Conservation (phyloP, 2,113 vertebrate genomes). For the Microcebus jonahi region DNA sequence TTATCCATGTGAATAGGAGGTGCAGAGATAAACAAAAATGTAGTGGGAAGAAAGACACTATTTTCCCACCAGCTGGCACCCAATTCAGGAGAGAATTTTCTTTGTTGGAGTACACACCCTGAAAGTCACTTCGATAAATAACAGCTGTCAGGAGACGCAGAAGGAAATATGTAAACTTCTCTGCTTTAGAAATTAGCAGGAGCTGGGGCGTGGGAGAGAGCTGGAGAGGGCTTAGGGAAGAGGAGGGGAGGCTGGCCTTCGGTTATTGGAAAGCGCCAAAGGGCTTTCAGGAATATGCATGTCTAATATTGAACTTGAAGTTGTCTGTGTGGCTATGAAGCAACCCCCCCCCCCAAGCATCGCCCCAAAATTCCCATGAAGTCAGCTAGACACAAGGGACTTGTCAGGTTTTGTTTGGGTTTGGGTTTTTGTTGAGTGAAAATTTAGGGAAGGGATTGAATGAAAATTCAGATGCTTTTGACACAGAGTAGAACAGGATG, state of each 20-base stretch:
- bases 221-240: background rate
- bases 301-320: background rate
- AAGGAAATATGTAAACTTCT: background rate
- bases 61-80: too few species aligned
- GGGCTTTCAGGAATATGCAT: background rate
- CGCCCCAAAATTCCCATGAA: background rate
- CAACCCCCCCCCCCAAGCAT: background rate
- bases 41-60: background rate
- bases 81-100: background rate
- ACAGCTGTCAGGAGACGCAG: background rate
- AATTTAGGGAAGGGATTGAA: background rate
- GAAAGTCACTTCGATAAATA: background rate
- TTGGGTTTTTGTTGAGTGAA: background rate
- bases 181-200: background rate
- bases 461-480: background rate
- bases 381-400: too few species aligned
- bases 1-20: background rate
- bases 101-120: background rate
- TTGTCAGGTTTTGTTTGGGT: background rate
- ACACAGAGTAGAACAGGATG: background rate
- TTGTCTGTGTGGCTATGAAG: background rate
- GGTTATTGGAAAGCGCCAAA: rapidly evolving
- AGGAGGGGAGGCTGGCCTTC: background rate
- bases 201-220: background rate
- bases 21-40: background rate